Base-by-base conservation (phyloP, 2,888 invertebrate genomes). In the Brenthis ino region DNA sequence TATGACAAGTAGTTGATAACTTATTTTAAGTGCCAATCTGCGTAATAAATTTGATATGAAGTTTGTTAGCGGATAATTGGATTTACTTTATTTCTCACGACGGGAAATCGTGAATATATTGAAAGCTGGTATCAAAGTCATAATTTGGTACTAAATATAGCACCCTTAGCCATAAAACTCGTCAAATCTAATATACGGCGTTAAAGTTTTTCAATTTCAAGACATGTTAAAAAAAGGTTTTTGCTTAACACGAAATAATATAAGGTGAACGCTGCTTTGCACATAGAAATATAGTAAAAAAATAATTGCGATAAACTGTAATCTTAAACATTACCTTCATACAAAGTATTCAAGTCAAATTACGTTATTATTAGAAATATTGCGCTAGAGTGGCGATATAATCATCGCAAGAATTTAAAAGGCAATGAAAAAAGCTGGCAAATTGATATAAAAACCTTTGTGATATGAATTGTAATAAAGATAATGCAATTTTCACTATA, bases 401-500 rank as follows among this genome's bases (percentile, higher is more conserved):
- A 37, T 51, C 61, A 63, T 53, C 28, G 53, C 51, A 51, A 53
- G 53, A 61, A 61, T 50, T 61, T 60, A 60, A 60, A 60, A 61
- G 51, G 61, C 47, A 58, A 47, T 47, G 37, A 12, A 33, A 50
- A 60, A 50, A 14, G 50, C 48, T 33, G 43, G 67, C 61, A 69
- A 68, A 72, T 72, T 70, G 72, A 64, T 73, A 69, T 73, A 55
- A 70, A 73, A 71, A 71, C 70, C 69, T 61, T 65, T 16, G 71
- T 72, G 68, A 75, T 77, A 79, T 75, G 77, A 82, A 84, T 79
- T 75, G 78, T 80, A 82, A 65, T 58, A 55, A 67, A 65, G 55
- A 55, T 70, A 70, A 81, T 79, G 85, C 83, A 87, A 87, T 89
- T 87, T 89, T 85, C 85, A 88, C 85, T 82, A 60, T 28, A 60